Conservation (phyloP, 2,888 invertebrate species). For the Omphaloscelis lunosa region DNA sequence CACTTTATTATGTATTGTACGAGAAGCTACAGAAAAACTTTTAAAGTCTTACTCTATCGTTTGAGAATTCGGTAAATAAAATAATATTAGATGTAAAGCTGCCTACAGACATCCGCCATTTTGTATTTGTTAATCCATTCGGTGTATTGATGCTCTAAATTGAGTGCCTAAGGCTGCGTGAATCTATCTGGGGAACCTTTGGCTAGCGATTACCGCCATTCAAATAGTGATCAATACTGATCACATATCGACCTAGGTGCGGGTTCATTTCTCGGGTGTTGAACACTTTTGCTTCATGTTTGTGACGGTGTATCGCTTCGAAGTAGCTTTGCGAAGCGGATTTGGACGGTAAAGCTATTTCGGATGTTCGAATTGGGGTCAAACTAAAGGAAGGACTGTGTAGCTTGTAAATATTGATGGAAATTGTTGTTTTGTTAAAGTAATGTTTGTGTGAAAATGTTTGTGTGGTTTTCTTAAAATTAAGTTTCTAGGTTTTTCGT, state of each 20-base stretch:
- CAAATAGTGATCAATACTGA: slow-evolving; percentile 32
- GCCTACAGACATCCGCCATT: background rate
- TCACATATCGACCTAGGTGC: background rate
- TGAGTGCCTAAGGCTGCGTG: slow-evolving; percentile 5
- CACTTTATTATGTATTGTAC: background rate
- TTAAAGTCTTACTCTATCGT: background rate
- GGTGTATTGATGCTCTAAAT: slow-evolving; percentile 13
- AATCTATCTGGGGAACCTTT: slow-evolving; percentile 7
- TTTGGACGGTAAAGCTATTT: slow-evolving; percentile 24
- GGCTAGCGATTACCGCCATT: slow-evolving; percentile 2
- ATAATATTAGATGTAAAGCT: background rate
- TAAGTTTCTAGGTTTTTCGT: background rate
- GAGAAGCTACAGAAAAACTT: background rate
- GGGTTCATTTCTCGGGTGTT: slow-evolving; percentile 20
- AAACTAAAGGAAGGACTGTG: background rate
- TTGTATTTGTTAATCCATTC: background rate
- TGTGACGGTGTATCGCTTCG: background rate
- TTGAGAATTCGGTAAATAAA: background rate
- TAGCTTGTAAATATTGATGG: slow-evolving; percentile 3
- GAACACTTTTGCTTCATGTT: slow-evolving; percentile 24
- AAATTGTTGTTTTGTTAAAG: background rate
- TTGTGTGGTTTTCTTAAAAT: background rate
- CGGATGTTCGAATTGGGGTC: background rate
- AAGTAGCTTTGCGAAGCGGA: background rate
- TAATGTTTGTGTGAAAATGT: background rate